A percentile compares a stretch with the other conserved stretches of the same genome.
These are phyloP conservation scores for Sclerurus mexicanus DNA, from an alignment of 2,113 vertebrate species.

Conservation along the genomic window DNA sequence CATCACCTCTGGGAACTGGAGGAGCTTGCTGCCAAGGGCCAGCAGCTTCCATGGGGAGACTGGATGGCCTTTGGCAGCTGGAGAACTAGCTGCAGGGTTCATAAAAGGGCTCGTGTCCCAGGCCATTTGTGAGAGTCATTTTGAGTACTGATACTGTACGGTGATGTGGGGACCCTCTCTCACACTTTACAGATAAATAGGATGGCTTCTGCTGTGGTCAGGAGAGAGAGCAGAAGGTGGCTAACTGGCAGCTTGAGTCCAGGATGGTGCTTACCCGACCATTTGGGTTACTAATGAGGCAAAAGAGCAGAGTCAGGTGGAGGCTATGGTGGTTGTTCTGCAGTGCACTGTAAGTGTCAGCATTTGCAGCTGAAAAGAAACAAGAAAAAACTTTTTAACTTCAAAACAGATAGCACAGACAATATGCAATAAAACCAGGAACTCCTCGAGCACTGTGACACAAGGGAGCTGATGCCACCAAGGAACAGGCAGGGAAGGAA, in stretches of 20 bases:
- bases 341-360: background rate
- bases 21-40: fast-evolving
- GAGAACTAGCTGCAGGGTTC: background rate
- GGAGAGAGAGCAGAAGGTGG: background rate
- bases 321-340: background rate
- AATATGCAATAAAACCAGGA: background rate
- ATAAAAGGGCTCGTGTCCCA: background rate
- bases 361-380: background rate
- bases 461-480: fast-evolving
- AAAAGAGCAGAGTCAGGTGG: background rate
- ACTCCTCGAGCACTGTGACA: background rate
- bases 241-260: background rate
- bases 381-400: background rate
- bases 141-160: background rate
- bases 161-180: background rate
- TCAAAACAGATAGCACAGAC: background rate
- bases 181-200: background rate
- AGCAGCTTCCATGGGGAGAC: fast-evolving
- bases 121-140: too few relatives aligned
- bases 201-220: background rate
- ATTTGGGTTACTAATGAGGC: background rate
- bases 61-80: background rate
- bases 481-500: background rate
- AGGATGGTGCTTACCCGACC: background rate
- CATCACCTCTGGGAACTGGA: background rate